Evolutionary conservation across 2,113 vertebrate genomes (phyloP).

Genomic region (Macquaria australasica): DNA sequence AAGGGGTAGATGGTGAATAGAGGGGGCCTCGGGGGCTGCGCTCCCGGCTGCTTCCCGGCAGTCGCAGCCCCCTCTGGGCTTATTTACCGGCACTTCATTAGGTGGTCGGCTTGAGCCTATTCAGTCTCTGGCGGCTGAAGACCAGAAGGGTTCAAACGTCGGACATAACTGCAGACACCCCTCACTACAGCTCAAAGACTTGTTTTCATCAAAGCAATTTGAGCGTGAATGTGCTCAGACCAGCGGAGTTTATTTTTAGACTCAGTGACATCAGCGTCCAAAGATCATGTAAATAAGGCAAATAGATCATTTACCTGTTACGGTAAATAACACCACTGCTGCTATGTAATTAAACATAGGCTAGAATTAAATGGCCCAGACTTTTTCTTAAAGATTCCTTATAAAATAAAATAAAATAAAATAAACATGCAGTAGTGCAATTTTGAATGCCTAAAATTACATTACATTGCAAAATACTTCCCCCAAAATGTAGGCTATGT

Average conservation of each 20-base stretch:
- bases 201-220: slow-evolving; percentile 44
- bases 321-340: neutral
- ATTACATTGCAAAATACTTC: neutral
- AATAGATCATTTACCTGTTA: slow-evolving; percentile 5
- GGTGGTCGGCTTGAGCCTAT: slow-evolving; percentile 51
- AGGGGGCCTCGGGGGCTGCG: slow-evolving; percentile 23
- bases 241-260: slow-evolving; percentile 61
- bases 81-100: slow-evolving; percentile 74
- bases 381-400: neutral
- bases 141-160: slow-evolving; percentile 52
- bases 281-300: slow-evolving; percentile 39
- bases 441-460: neutral
- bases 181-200: slow-evolving; percentile 21
- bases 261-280: slow-evolving; percentile 42
- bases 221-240: slow-evolving; percentile 46
- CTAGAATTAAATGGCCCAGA: neutral
- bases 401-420: neutral
- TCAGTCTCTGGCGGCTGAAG: slow-evolving; percentile 22
- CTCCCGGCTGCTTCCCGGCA: slow-evolving; percentile 77
- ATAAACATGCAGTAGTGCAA: neutral
- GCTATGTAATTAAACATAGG: too few relatives aligned
- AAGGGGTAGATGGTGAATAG: slow-evolving; percentile 45
- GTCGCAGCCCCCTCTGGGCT: slow-evolving; percentile 55
- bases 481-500: neutral
- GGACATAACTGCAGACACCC: slow-evolving; percentile 28